A percentile compares a stretch with the other conserved stretches of the same genome.
phyloP scores from a whole-genome alignment of 2,888 invertebrate genomes.

The Mimachlamys varia region DNA sequence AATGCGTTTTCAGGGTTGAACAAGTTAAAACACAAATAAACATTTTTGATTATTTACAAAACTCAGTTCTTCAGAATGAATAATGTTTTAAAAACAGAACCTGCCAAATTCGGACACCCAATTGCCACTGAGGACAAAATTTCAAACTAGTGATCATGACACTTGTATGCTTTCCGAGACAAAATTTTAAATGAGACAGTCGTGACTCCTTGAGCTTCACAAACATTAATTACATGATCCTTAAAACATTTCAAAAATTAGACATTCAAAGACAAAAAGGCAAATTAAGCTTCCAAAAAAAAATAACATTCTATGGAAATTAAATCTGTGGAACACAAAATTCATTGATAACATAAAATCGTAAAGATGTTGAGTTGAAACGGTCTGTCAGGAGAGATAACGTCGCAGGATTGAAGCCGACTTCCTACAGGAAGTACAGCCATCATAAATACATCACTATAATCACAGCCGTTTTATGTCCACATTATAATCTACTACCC shows the following conservation, averaged over 20 bases:
- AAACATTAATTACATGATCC: too few species aligned
- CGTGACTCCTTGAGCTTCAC: too few species aligned
- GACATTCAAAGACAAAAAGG: neutral
- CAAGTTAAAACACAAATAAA: too few species aligned
- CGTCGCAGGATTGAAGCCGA: neutral
- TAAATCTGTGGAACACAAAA: neutral
- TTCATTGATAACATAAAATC: neutral
- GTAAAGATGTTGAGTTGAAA: neutral
- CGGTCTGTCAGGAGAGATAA: neutral
- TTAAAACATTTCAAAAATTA: neutral
- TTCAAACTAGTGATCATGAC: too few species aligned
- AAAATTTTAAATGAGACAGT: too few species aligned
- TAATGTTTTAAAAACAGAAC: too few species aligned
- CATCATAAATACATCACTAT: conserved; percentile 7
- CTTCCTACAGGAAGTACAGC: neutral
- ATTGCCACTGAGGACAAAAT: too few species aligned
- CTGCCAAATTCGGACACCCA: too few species aligned
- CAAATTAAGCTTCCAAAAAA: neutral
- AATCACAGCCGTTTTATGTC: neutral
- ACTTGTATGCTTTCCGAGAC: too few species aligned
- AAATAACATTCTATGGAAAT: neutral
- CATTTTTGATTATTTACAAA: too few species aligned
- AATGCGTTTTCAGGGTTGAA: too few species aligned
- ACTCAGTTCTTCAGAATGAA: too few species aligned
- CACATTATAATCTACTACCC: conserved; percentile 6